A percentile compares a stretch with the other conserved stretches of the same genome.
Evolutionary conservation across 2,888 invertebrate species (phyloP).

Genomic region (Sinopyrophorus schimmeli): DNA sequence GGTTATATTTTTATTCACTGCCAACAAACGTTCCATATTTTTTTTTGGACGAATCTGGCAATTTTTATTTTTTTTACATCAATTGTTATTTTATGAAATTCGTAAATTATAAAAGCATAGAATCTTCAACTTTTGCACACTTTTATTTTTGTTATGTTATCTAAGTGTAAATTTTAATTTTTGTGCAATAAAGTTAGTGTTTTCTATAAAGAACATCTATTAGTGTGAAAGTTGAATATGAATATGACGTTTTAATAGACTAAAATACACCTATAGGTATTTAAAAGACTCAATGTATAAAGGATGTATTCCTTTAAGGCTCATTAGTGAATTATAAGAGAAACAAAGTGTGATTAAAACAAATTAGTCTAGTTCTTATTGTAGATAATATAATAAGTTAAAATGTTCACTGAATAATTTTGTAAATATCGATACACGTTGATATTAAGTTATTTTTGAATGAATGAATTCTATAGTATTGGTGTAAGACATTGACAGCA

Average conservation of each 20-base stretch:
- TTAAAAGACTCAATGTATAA: constrained; percentile 24
- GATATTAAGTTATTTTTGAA: constrained; percentile 45
- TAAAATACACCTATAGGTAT: too few species aligned
- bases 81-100: constrained; percentile 21
- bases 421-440: constrained; percentile 50
- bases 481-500: constrained; percentile 46
- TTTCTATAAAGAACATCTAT: constrained; percentile 10
- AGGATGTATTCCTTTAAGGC: constrained; percentile 25
- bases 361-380: constrained; percentile 43
- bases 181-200: constrained; percentile 31
- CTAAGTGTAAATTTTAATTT: constrained; percentile 26
- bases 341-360: constrained; percentile 53
- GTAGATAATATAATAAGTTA: constrained; percentile 48
- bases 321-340: constrained; percentile 37
- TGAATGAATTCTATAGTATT: constrained; percentile 45
- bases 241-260: too few species aligned
- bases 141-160: constrained; percentile 21
- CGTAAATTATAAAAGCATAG: constrained; percentile 4
- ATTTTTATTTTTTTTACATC: constrained; percentile 19
- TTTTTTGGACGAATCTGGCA: constrained; percentile 22
- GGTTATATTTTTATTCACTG: constrained; percentile 40
- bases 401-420: constrained; percentile 45
- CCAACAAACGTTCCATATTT: constrained; percentile 44
- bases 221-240: constrained; percentile 22
- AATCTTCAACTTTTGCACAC: constrained; percentile 22